Evolutionary conservation across 2,888 invertebrate species (phyloP), one percentile per base, ranked within the genome.

Genomic region (Elysia crispata): DNA sequence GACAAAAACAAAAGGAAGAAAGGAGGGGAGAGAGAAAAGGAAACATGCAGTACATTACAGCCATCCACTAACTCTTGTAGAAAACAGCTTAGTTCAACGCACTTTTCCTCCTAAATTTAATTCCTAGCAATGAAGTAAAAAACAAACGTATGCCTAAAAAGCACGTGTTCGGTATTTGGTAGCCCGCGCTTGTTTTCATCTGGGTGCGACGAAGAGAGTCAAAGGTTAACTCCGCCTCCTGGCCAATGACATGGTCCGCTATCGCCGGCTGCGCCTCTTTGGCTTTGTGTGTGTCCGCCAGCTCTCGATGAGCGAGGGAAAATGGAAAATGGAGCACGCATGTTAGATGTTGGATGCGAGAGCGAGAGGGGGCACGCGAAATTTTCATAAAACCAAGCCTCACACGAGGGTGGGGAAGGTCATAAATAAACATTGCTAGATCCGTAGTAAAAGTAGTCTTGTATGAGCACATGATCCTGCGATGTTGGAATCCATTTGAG

Each of bases 201-300:
- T 15, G n/a, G n/a, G 31, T 33, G 70, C 70, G n/a, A 41, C 41
- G 23, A 49, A 57, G 50, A 66, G 67, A 64, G 74, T 79, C 74
- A 79, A 74, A 79, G 74, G 79, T 74, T 74, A 79, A 67, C 73
- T 50, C 79, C 79, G 79, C 79, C 79, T 67, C 57, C 49, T 67
- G 33, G 8, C 79, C 79, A 79, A 79, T 79, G 66, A 74, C 64
- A 28, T 72, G n/a, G 60, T 62, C 8, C 49, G 18, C 33, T 76
- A 30, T 67, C 13, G 13, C 23, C 25, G 41, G 41, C 41, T 41
- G 41, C 41, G 41, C 41, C 41, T 41, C 6, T 23, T 15, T 6
- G 41, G 5, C n/a, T n/a, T n/a, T 41, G 3, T 41, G 41, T 41
- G 41, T 41, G 41, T 41, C 41, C 41, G 41, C 41, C 41, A 41